Conservation (phyloP, 2,113 vertebrate genomes). For the Silurus asotus region DNA sequence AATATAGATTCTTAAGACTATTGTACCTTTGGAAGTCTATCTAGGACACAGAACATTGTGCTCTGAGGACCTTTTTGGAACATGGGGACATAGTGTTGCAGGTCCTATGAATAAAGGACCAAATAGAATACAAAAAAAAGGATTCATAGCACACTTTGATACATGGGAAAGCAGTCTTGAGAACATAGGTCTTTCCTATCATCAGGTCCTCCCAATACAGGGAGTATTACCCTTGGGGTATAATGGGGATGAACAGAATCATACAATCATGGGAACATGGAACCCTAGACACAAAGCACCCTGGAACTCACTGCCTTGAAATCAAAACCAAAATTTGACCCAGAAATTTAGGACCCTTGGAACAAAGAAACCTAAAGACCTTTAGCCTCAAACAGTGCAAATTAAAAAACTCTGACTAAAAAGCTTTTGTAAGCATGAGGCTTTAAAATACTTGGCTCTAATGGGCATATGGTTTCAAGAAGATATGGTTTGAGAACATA, state of each 20-base stretch:
- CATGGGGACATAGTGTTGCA: not conserved
- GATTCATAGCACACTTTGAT: not conserved
- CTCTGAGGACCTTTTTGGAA: too few relatives aligned
- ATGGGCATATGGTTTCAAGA: too few relatives aligned
- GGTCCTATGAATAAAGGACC: not conserved
- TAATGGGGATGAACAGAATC: not conserved
- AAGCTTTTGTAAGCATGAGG: not conserved
- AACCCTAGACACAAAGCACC: not conserved
- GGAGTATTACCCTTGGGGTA: not conserved
- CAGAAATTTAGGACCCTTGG: too few relatives aligned
- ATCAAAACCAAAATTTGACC: not conserved
- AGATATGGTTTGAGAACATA: too few relatives aligned
- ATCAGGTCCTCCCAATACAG: not conserved
- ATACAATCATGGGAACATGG: not conserved
- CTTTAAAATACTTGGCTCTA: not conserved
- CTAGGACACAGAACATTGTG: too few relatives aligned
- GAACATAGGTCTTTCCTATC: not conserved
- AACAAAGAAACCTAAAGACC: too few relatives aligned
- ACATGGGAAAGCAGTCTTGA: not conserved
- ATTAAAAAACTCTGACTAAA: too few relatives aligned
- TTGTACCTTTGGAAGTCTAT: too few relatives aligned
- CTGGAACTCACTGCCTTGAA: not conserved
- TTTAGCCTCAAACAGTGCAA: too few relatives aligned
- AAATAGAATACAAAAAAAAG: not conserved
- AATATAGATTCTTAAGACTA: not conserved